Conservation (phyloP, 2,888 invertebrate genomes). For the Tineola bisselliella region DNA sequence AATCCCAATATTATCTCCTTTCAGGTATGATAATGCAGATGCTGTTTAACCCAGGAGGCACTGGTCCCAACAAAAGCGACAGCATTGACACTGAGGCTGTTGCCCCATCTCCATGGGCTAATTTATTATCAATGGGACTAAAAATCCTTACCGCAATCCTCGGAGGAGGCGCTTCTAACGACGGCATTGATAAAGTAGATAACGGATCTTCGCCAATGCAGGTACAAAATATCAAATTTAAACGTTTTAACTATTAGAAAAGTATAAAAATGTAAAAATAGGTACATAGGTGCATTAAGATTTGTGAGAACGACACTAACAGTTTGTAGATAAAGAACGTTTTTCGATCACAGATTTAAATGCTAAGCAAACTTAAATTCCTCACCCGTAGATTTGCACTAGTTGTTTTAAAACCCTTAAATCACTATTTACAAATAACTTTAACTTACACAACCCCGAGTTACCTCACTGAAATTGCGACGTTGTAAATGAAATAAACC, state of each 20-base stretch:
- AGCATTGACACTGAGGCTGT: slow-evolving; percentile 74
- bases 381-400: slow-evolving; percentile 46
- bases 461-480: slow-evolving; percentile 36
- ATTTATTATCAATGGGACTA: slow-evolving; percentile 84
- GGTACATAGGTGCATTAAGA: not conserved
- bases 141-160: slow-evolving; percentile 86
- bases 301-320: slow-evolving; percentile 8
- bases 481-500: not conserved
- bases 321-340: not conserved
- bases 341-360: not conserved
- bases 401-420: slow-evolving; percentile 43
- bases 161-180: slow-evolving; percentile 79
- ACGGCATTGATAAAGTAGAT: slow-evolving; percentile 91
- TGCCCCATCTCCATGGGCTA: slow-evolving; percentile 87
- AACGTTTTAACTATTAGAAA: not conserved
- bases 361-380: slow-evolving; percentile 30
- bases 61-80: slow-evolving; percentile 85
- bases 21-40: slow-evolving; percentile 85
- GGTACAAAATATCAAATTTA: slow-evolving; percentile 66
- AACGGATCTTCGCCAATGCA: slow-evolving; percentile 89
- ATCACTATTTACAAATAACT: slow-evolving; percentile 42
- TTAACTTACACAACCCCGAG: slow-evolving; percentile 30
- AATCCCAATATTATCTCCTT: slow-evolving; percentile 18
- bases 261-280: not conserved
- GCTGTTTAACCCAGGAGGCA: slow-evolving; percentile 76